These are phyloP conservation scores for Drosophila kurseongensis DNA, from an alignment of 1,140 invertebrate genomes.

Conservation along the genomic window DNA sequence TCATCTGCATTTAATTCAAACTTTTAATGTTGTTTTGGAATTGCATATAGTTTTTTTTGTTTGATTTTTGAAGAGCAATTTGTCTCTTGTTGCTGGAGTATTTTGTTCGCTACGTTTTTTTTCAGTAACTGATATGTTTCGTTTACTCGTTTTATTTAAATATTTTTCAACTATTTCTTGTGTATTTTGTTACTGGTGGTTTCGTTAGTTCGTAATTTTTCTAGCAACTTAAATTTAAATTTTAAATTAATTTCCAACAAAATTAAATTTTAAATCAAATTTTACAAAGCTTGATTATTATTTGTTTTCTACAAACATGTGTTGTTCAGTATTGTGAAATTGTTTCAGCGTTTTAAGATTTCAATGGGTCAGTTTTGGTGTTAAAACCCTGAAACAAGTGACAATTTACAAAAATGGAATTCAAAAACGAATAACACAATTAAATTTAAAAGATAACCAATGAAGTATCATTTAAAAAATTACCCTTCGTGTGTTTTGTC, in stretches of 20 bases:
- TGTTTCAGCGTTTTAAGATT: conserved; percentile 75
- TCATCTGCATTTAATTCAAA: conserved; percentile 36
- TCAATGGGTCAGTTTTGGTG: conserved; percentile 76
- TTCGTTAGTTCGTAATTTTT: conserved; percentile 9
- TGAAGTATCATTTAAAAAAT: background rate
- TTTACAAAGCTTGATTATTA: conserved; percentile 9
- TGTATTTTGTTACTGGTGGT: conserved; percentile 35
- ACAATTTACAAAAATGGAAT: conserved; percentile 34
- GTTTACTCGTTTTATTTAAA: conserved; percentile 34
- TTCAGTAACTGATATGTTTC: conserved; percentile 43
- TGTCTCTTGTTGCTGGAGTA: conserved; percentile 75
- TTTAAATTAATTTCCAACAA: background rate
- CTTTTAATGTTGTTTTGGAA: conserved; percentile 26
- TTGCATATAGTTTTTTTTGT: conserved; percentile 62
- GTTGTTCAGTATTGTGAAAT: conserved; percentile 44
- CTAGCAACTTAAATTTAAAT: conserved; percentile 13
- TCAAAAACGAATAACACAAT: background rate
- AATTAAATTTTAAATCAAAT: background rate
- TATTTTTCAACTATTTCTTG: conserved; percentile 48
- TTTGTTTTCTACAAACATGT: conserved; percentile 12
- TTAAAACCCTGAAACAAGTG: conserved; percentile 78
- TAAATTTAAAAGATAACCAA: background rate
- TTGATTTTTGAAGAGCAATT: conserved; percentile 75
- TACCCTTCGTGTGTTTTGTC: conserved; percentile 25
- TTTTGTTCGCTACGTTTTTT: conserved; percentile 55